Evolutionary conservation across 1,140 invertebrate genomes (phyloP), one percentile per base, ranked within the genome.

Genomic region (Bradynema listronoti): DNA sequence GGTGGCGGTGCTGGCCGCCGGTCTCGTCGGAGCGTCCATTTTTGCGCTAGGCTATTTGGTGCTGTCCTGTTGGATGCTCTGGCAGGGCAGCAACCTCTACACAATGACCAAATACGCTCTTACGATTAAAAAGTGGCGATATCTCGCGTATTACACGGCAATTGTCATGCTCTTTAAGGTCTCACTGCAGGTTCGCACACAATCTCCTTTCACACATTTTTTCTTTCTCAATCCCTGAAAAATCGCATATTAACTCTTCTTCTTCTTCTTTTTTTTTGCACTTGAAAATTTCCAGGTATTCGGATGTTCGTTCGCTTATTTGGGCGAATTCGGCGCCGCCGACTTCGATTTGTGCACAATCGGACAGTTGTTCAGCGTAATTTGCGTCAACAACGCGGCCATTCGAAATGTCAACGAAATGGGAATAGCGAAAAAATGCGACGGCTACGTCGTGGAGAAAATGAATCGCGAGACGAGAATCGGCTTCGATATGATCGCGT

Each of bases 21-120:
- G 74, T 22, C 58, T 77, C 22, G 74, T 73, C 34, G 76, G 74
- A 43, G 78, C 76, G 6, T 77, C 74, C 2, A 54, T 77, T 9
- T 77, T 77, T 56, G 74, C 74, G 36, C 57, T 77, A 0, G 74
- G 74, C 46, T 77, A 77, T 58, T 46, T 77, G 30, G 59, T 77
- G 1, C 29, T 78, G 25, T 72, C 74, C 6, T 71, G 78, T 53
- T 68, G 61, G 65, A 73, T 77, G 70, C 64, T 77, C 6, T 77
- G 74, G 74, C 58, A 75, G 49, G 74, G 74, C 1, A 77, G 72
- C 58, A 77, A 77, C 46, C 56, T 77, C 4, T 77, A 78, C 57
- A 65, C 70, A 22, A 76, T 78, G 73, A 57, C 64, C 5, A 32
- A 67, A 9, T 59, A 66, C 25, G 32, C 36, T 2, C 55, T 50